These are phyloP conservation scores for Alosa alosa DNA, from an alignment of 2,113 vertebrate species.

Conservation along the genomic window DNA sequence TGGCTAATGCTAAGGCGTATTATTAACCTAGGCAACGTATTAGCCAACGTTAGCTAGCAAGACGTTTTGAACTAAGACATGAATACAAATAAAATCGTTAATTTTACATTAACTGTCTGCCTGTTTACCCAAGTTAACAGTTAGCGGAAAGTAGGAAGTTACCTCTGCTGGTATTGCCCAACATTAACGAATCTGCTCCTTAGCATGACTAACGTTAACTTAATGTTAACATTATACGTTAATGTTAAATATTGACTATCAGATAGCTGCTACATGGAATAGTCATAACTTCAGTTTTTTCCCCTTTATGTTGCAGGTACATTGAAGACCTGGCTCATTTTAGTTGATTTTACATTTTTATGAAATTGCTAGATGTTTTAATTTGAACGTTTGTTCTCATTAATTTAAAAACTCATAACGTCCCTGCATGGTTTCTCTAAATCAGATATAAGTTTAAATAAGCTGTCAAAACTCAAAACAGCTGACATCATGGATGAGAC, in stretches of 20 bases:
- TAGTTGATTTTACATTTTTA: background rate
- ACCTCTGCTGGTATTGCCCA: no score
- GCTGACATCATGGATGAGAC: conserved; percentile 33
- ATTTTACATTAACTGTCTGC: background rate
- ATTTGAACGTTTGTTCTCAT: background rate
- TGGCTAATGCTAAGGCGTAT: no score
- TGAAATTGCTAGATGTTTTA: background rate
- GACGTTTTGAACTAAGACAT: background rate
- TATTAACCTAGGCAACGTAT: no score
- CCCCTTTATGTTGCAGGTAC: background rate
- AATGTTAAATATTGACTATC: no score
- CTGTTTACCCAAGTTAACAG: background rate
- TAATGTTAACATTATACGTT: no score
- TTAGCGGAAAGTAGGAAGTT: background rate
- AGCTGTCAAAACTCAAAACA: background rate
- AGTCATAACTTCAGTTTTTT: background rate
- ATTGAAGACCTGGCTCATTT: background rate
- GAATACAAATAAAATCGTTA: background rate
- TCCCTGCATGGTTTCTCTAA: background rate
- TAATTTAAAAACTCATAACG: background rate
- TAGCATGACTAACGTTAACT: no score
- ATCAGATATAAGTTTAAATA: background rate
- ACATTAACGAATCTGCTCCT: no score
- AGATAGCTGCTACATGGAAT: no score
- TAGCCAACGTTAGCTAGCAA: background rate